A percentile compares a stretch with the other conserved stretches of the same genome.
These are phyloP conservation scores for Oxyteleia sp. DNA, from an alignment of 2,888 invertebrate genomes.

Conservation along the genomic window DNA sequence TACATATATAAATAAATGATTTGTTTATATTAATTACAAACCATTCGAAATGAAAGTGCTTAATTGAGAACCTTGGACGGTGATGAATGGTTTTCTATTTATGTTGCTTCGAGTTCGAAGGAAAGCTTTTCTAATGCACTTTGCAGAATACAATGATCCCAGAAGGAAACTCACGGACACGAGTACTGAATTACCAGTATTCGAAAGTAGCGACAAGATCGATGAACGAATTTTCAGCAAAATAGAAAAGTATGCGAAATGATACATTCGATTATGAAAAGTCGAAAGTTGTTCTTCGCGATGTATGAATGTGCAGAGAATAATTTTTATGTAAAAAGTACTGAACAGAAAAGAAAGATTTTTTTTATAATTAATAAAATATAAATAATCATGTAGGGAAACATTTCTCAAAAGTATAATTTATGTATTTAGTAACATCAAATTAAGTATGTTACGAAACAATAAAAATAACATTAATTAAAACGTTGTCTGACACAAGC, in stretches of 20 bases:
- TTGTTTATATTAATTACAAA: conserved; percentile 50
- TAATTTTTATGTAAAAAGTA: too few species aligned
- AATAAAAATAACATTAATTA: too few species aligned
- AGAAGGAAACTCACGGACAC: conserved; percentile 79
- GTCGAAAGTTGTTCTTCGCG: not conserved
- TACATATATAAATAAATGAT: too few species aligned
- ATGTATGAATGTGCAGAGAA: too few species aligned
- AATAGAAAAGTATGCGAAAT: conserved; percentile 42
- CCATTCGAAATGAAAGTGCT: conserved; percentile 45
- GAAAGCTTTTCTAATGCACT: conserved; percentile 76
- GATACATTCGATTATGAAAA: conserved; percentile 40
- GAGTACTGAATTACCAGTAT: conserved; percentile 86
- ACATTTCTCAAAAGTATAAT: too few species aligned
- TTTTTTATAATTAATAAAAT: too few species aligned
- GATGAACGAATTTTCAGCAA: conserved; percentile 79
- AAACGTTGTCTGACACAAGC: too few species aligned
- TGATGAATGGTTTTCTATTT: conserved; percentile 83
- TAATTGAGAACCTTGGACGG: conserved; percentile 72
- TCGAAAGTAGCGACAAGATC: conserved; percentile 84
- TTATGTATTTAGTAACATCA: too few species aligned
- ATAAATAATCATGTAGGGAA: too few species aligned
- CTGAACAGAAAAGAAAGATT: too few species aligned
- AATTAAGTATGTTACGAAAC: too few species aligned
- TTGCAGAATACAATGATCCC: conserved; percentile 70
- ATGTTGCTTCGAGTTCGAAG: conserved; percentile 80